Evolutionary conservation across 2,797 vertebrate species (phyloP).

Genomic region (Sciurus vulgaris): DNA sequence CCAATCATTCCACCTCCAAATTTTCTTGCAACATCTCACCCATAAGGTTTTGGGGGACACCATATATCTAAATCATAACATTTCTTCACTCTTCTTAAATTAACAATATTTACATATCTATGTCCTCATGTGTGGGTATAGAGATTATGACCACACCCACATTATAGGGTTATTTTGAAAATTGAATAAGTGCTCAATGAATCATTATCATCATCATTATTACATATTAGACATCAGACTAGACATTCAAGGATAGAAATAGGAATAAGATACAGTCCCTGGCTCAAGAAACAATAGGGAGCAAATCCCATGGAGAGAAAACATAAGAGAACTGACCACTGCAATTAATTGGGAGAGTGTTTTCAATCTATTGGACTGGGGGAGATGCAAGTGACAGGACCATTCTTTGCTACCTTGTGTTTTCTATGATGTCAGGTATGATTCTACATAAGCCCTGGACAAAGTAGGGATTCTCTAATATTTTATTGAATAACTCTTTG

Average conservation of each 20-base stretch:
- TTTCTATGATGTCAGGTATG: background rate
- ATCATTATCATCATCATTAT: background rate
- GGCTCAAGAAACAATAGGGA: background rate
- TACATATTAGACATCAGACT: background rate
- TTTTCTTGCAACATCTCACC: no score
- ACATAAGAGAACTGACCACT: background rate
- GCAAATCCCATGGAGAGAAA: conserved; percentile 12
- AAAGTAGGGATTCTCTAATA: background rate
- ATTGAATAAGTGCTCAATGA: background rate
- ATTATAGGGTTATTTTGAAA: conserved; percentile 22
- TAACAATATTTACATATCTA: background rate
- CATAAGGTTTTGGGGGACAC: no score
- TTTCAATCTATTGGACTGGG: background rate
- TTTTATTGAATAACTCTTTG: conserved; percentile 26
- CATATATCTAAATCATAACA: no score
- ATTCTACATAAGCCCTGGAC: background rate
- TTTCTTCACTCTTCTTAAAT: background rate
- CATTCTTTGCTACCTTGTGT: background rate
- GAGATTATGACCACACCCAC: background rate
- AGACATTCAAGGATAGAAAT: background rate
- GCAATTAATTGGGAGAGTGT: background rate
- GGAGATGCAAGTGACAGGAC: background rate
- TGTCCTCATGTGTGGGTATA: background rate
- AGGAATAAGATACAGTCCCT: background rate
- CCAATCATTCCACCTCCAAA: no score